Evolutionary conservation across 2,888 invertebrate species (phyloP), one percentile per base, ranked within the genome.

Genomic region (Alviniconcha strummeri): DNA sequence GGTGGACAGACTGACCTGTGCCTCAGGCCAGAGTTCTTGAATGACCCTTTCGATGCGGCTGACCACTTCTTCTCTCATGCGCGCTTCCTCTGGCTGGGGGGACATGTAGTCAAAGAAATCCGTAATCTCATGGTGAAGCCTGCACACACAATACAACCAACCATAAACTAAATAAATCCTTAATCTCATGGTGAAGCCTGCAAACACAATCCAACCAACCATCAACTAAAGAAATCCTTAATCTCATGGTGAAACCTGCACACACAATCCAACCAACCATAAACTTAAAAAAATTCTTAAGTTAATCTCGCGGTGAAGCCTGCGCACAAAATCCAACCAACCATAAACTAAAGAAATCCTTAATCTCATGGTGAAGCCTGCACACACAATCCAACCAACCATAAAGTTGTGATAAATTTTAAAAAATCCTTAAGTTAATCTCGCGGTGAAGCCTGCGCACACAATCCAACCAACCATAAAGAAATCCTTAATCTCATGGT

Each of bases 401-500:
- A 52, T 75, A 11, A 69, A 69, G n/a, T 19, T 36, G 9, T 36
- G 17, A 72, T 17, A 72, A 75, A 52, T 4, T 75, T 36, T 95
- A 96, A 98, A 95, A 99, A 98, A 94, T 99, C 98, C 94, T 97
- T 97, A 89, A 99, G 15, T 5, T 11, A 17, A 17, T 98, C 95
- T 99, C 99, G 94, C 99, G 97, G 94, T 99, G 98, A 86, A 99
- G 95, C 89, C 98, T 98, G 95, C 76, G 36, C 5, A 4, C 76
- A 71, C 9, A 7, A 60, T 54, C n/a, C 72, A 56, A 52, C 11
- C 52, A 60, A 13, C 36, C 9, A 52, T 75, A 11, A 96, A 98
- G 95, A 99, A 98, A 94, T 99, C 98, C 94, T 97, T 97, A 89
- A 99, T 98, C 95, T 99, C 99, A 94, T 99, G 97, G 94, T 99